A percentile compares a stretch with the other conserved stretches of the same genome.
Evolutionary conservation across 2,797 vertebrate genomes (phyloP).

Genomic region (Molossus alvarezi): DNA sequence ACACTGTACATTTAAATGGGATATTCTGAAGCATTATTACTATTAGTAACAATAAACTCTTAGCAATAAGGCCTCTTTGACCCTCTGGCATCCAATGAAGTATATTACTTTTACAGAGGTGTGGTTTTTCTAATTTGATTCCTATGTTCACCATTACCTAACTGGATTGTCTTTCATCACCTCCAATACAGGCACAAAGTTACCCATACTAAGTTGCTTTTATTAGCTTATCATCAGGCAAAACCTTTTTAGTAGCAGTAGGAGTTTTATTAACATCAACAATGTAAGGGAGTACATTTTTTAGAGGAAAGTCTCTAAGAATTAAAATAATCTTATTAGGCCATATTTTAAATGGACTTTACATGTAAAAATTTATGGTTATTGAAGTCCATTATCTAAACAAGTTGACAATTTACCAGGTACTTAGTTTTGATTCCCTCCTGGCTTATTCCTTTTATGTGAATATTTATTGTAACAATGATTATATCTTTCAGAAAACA

Average conservation of each 20-base stretch:
- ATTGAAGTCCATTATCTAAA: constrained; percentile 58
- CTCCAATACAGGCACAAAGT: not conserved
- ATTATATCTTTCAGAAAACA: constrained; percentile 53
- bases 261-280: constrained; percentile 61
- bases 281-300: constrained; percentile 41
- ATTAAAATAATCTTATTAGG: constrained; percentile 51
- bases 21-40: constrained; percentile 38
- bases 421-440: constrained; percentile 57
- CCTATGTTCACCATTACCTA: not conserved
- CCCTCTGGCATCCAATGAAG: not conserved
- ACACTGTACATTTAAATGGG: constrained; percentile 60
- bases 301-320: constrained; percentile 48
- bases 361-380: constrained; percentile 26
- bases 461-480: constrained; percentile 69
- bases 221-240: constrained; percentile 17
- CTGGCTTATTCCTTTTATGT: constrained; percentile 64
- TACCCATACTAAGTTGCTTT: not conserved
- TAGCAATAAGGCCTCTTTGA: constrained; percentile 11
- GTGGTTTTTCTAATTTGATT: not conserved
- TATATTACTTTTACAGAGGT: not conserved
- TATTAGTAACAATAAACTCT: constrained; percentile 43
- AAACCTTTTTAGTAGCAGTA: constrained; percentile 35
- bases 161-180: constrained; percentile 2
- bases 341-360: constrained; percentile 48
- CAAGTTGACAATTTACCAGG: constrained; percentile 70